Base-by-base conservation (phyloP, 2,113 vertebrate genomes). In the Puntigrus tetrazona region DNA sequence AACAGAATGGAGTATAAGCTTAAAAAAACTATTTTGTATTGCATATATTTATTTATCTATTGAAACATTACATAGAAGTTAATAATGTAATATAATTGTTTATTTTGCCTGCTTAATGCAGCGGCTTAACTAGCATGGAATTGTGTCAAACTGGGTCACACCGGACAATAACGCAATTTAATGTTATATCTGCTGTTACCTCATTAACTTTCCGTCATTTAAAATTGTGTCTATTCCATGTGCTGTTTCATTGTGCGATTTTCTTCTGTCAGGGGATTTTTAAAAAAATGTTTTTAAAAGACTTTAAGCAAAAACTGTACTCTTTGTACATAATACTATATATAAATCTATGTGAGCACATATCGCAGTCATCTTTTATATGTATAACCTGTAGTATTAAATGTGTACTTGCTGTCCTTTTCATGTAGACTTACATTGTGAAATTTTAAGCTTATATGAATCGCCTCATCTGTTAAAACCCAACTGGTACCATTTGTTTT, bases 211-310 rank as follows among this genome's bases (percentile, higher is more conserved):
- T 38, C 45, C 69, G 82, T 88, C 52, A 88, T 91, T 91, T 86
- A 74, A 90, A 87, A 84, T 43, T 88, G 89, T 89, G 82, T 86
- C 85, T 76, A 75, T 69, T 50, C 81, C 74, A 50, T 87, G 61
- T 85, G 79, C 36, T 1, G 59, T 86, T 72, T 84, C 41, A 38
- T 78, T 69, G 85, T 74, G 61, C 79, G 78, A 52, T 76, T 90
- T 90, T 85, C 72, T 87, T 82, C 81, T 85, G 69, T 87, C 74
- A 81, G 84, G 69, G 67, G 77, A 85, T 90, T 91, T 91, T 86
- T 87, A 87, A 70, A 83, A 41, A 73, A 76, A 86, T 79, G 20
- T 92, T 90, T 88, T 84, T 57, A 85, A 85, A 84, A 83, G 70
- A 27, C 81, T 78, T 69, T 61, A 25, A 81, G 86, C 45, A 45